Evolutionary conservation across 2,888 invertebrate species (phyloP), one percentile per base, ranked within the genome.

Genomic region (Hirtodrosophila cameraria): DNA sequence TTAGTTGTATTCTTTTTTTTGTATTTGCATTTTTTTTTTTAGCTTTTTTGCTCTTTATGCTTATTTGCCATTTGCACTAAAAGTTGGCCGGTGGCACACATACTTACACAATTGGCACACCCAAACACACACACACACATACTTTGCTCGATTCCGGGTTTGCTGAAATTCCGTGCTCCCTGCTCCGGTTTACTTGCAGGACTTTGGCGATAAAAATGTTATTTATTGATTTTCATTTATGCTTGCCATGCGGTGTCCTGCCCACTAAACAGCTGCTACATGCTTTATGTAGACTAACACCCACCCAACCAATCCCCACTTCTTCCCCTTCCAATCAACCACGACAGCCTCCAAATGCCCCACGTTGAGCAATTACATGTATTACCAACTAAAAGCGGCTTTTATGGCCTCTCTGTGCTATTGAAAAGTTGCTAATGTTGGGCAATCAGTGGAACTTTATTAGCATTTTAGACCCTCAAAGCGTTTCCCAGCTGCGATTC

Each of bases 171-270:
- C n/a, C 13, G 15, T 2, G 30, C 41, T 42, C n/a, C 13, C 13
- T 2, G 15, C 38, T 54, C 38, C 13, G 42, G 42, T 27, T 23
- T 23, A 8, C 7, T 6, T 60, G 33, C 33, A 49, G 52, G 45
- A 57, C 61, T 76, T 55, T 50, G 35, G 67, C 70, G 65, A 84
- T 79, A 84, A 77, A 74, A 81, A 70, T 77, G 70, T 52, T 79
- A 81, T 79, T 84, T 79, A 79, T 79, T 84, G 79, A 79, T 79
- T 80, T 80, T 80, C 79, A 84, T 80, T 80, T 80, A 80, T 80
- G 78, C 39, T 67, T 67, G 62, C 49, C 84, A 59, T 72, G 73
- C 68, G 64, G 61, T 54, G 38, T 66, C 23, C 23, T 6, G 35
- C 62, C 77, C 69, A 63, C 81, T 61, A 76, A 76, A 80, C 84